Percentiles rank a stretch among this genome's conserved stretches.
Conservation (phyloP, 2,113 vertebrate genomes). For the Probosciger aterrimus region DNA sequence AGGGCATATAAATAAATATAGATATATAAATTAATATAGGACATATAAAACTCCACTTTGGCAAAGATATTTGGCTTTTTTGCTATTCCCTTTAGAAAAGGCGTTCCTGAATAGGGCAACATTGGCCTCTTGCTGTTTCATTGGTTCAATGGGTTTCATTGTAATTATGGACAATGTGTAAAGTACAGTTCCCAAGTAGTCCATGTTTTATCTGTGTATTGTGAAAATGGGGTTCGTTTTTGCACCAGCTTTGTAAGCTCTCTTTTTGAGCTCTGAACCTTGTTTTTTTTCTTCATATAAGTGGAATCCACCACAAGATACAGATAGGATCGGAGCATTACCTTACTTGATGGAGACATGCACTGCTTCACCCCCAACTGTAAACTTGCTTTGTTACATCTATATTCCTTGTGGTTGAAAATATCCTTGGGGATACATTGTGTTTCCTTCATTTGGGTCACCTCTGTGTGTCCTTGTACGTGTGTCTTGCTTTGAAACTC, state of each 20-base stretch:
- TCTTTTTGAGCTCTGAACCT: neutral
- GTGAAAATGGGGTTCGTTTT: neutral
- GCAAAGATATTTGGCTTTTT: neutral
- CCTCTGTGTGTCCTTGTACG: neutral
- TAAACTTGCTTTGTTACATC: neutral
- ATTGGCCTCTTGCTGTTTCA: neutral
- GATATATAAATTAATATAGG: neutral
- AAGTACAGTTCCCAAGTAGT: neutral
- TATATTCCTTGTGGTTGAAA: neutral
- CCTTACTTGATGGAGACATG: neutral
- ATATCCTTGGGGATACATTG: neutral
- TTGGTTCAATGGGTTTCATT: neutral
- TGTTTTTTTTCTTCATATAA: neutral
- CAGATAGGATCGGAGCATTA: neutral
- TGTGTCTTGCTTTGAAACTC: neutral
- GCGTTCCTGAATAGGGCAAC: neutral
- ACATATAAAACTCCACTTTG: neutral
- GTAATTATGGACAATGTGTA: neutral
- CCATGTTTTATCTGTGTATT: neutral
- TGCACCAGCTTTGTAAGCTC: neutral
- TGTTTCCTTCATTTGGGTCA: neutral
- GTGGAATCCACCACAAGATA: neutral
- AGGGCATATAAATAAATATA: neutral
- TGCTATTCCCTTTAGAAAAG: neutral
- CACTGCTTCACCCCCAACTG: accelerated